Evolutionary conservation across 2,888 invertebrate genomes (phyloP).

Genomic region (Poecilus cupreus): DNA sequence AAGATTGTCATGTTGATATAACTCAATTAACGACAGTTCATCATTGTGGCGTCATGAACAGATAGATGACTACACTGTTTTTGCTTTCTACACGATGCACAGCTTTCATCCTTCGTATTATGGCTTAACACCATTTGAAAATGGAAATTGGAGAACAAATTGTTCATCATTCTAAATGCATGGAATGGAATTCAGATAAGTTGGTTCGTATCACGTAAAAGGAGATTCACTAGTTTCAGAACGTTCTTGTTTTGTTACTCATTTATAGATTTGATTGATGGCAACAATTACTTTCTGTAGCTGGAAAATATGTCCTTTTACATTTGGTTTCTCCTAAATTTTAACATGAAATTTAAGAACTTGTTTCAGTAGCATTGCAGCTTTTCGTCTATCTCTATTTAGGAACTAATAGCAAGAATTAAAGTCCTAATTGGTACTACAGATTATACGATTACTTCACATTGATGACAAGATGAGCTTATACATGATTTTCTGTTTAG

Average conservation of each 20-base stretch:
- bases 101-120: constrained; percentile 20
- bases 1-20: neutral
- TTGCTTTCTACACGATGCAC: constrained; percentile 18
- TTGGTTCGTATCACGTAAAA: constrained; percentile 7
- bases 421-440: constrained; percentile 23
- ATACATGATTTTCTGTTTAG: constrained; percentile 1
- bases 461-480: constrained; percentile 1
- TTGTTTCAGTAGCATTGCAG: constrained; percentile 32
- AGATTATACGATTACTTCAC: constrained; percentile 5
- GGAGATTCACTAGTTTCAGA: constrained; percentile 19
- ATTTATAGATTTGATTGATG: neutral
- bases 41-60: neutral
- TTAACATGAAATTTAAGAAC: constrained; percentile 27
- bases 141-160: constrained; percentile 45
- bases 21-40: neutral
- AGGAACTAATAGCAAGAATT: constrained; percentile 3
- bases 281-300: constrained; percentile 9
- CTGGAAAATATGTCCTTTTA: constrained; percentile 9
- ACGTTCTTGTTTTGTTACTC: neutral
- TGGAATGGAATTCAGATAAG: constrained; percentile 16
- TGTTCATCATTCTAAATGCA: constrained; percentile 35
- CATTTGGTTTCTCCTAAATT: constrained; percentile 13
- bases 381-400: constrained; percentile 16
- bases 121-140: constrained; percentile 43
- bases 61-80: constrained; percentile 7